Conservation (phyloP, 2,113 vertebrate genomes). For the Agapornis roseicollis region DNA sequence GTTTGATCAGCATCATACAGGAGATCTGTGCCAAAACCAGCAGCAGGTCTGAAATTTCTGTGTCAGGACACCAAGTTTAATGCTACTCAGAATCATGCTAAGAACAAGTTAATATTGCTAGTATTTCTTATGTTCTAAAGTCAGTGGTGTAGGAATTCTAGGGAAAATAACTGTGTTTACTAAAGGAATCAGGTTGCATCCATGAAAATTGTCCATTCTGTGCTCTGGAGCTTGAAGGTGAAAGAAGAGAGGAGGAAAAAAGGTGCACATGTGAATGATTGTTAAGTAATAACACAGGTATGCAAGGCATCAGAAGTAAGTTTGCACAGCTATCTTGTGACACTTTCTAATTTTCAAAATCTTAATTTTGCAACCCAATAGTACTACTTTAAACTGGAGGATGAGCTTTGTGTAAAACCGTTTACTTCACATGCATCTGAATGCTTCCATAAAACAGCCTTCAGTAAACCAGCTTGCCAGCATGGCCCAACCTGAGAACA, state of each 20-base stretch:
- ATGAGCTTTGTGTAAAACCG: constrained; percentile 39
- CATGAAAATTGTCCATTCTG: not conserved
- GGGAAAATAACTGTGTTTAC: not conserved
- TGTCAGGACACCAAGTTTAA: not conserved
- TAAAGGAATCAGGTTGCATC: not conserved
- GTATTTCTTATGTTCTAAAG: not conserved
- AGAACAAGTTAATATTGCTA: not conserved
- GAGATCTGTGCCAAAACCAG: not conserved
- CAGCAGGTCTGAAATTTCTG: not conserved
- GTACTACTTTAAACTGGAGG: constrained; percentile 47
- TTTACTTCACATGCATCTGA: constrained; percentile 44
- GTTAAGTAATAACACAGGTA: not conserved
- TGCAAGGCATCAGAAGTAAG: not conserved
- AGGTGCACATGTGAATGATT: not conserved
- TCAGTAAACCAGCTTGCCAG: constrained; percentile 31
- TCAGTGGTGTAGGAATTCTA: not conserved
- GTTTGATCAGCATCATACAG: not conserved
- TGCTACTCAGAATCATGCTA: not conserved
- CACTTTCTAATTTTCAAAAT: constrained; percentile 43
- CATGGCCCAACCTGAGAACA: not conserved
- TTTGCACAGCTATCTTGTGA: not conserved
- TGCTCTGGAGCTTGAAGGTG: not conserved
- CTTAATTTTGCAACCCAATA: constrained; percentile 50
- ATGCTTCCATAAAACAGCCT: constrained; percentile 46
- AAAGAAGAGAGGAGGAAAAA: not conserved